Percentiles rank a stretch among this genome's conserved stretches.
Evolutionary conservation across 37 sponge, comb jelly and placozoan species (phyloP).

Genomic region (Hormiphora californensis): DNA sequence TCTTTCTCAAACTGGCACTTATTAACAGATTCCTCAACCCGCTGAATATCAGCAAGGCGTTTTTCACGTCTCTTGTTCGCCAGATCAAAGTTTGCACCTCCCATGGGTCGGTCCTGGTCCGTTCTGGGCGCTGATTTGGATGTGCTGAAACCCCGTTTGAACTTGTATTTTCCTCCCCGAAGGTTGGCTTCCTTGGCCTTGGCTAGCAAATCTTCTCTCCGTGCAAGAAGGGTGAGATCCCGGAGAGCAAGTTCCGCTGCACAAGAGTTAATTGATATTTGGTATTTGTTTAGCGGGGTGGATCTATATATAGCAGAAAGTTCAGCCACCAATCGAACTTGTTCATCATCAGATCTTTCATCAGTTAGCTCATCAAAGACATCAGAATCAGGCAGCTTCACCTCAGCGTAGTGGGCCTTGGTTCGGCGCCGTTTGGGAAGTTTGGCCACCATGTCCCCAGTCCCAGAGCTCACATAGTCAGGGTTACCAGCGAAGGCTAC

Average conservation of each 20-base stretch:
- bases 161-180: conserved; percentile 32
- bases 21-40: neutral
- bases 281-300: neutral
- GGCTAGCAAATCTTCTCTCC: neutral
- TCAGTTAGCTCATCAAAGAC: conserved; percentile 34
- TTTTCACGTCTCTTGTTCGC: conserved; percentile 7
- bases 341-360: conserved; percentile 5
- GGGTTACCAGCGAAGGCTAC: conserved; percentile 17
- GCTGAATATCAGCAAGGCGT: neutral
- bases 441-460: neutral
- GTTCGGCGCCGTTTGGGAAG: neutral
- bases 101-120: neutral
- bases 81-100: neutral
- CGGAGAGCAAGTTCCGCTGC: conserved; percentile 9
- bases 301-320: conserved; percentile 13
- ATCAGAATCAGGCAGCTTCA: conserved; percentile 5
- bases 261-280: conserved; percentile 29
- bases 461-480: neutral
- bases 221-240: conserved; percentile 27
- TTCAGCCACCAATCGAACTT: neutral
- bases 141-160: conserved; percentile 19
- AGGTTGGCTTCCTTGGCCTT: conserved; percentile 33
- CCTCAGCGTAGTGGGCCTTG: conserved; percentile 34
- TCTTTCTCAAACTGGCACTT: conserved; percentile 16
- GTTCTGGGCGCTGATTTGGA: neutral